Conservation (phyloP, 2,888 invertebrate genomes). For the Corbicula japonica region DNA sequence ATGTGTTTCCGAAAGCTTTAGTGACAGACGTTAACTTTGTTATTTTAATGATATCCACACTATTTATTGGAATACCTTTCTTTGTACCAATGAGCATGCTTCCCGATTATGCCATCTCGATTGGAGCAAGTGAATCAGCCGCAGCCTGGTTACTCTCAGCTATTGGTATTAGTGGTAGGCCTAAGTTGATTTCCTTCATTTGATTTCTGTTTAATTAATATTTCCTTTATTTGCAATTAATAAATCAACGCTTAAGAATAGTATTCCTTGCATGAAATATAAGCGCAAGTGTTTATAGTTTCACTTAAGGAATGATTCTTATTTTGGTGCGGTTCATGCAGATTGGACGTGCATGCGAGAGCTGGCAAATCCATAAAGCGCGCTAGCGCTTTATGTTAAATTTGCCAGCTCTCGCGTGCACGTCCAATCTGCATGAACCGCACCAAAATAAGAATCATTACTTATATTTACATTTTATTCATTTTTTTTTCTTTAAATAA, state of each 20-base stretch:
- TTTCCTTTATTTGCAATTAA: neutral
- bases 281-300: neutral
- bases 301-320: no score
- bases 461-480: no score
- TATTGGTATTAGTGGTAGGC: conserved; percentile 52
- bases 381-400: no score
- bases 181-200: no score
- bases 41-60: conserved; percentile 26
- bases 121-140: conserved; percentile 21
- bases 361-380: no score
- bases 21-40: conserved; percentile 42
- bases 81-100: conserved; percentile 55
- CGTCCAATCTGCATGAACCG: no score
- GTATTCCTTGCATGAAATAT: neutral
- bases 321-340: no score
- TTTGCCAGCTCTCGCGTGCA: no score
- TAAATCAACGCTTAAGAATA: neutral
- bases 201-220: no score
- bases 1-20: conserved; percentile 42
- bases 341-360: no score
- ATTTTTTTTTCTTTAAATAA: no score
- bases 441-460: no score
- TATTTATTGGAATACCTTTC: conserved; percentile 25
- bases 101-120: conserved; percentile 37
- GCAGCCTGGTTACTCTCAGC: conserved; percentile 44